Conservation (phyloP, 30 jellyfish, hydroid and myxozoan species). For the Turritopsis dohrnii region DNA sequence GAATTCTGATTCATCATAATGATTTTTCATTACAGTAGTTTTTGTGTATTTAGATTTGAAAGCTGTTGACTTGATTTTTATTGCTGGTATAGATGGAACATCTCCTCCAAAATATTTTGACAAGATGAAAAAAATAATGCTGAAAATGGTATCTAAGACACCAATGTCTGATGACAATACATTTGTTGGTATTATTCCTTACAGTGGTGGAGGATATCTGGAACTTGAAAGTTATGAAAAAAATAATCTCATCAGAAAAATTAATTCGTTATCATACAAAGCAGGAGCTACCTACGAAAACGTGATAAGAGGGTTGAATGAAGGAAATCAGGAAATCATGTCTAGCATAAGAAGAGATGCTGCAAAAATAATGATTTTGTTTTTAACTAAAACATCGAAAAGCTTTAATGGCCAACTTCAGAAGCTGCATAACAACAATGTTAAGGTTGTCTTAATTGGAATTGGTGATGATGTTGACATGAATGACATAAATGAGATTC, state of each 20-base stretch:
- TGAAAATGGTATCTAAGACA: background rate
- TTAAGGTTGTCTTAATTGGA: background rate
- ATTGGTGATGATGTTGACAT: background rate
- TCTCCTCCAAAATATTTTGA: background rate
- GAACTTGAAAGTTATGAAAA: background rate
- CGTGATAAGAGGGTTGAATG: background rate
- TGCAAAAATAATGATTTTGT: background rate
- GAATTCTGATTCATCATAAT: no score
- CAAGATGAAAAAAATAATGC: background rate
- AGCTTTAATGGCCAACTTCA: background rate
- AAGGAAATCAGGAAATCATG: background rate
- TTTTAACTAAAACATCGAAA: background rate
- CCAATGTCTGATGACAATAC: background rate
- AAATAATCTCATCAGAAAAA: background rate
- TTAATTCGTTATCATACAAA: background rate
- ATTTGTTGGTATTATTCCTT: background rate
- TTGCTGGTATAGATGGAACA: background rate
- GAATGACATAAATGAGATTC: slow-evolving; percentile 7
- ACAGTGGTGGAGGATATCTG: background rate
- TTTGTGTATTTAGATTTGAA: background rate
- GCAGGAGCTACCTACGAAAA: background rate
- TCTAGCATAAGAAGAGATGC: background rate
- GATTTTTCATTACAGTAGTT: no score
- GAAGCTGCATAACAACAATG: background rate
- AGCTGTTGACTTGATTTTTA: background rate